These are phyloP conservation scores for Amphiprion ocellaris DNA, from an alignment of 2,113 vertebrate species.

Conservation along the genomic window DNA sequence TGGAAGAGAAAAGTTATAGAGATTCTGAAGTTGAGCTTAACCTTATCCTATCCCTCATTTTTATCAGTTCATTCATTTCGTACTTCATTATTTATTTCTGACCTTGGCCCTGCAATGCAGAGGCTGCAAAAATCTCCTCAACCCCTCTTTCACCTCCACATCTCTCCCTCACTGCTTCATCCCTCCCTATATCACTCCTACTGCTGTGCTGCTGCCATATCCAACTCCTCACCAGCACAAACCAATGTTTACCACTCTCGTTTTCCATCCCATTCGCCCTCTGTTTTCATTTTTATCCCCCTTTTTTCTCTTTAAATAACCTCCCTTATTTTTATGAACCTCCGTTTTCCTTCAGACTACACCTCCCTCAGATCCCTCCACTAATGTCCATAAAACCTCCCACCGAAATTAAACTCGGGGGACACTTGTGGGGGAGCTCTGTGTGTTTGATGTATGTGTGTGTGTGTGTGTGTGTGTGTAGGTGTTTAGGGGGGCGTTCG, in stretches of 20 bases:
- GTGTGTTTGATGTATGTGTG: constrained; percentile 27
- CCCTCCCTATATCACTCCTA: not conserved
- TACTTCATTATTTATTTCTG: constrained; percentile 65
- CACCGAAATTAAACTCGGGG: constrained; percentile 64
- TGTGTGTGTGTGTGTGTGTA: constrained; percentile 34
- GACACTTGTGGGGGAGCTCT: constrained; percentile 43
- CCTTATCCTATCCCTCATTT: no score
- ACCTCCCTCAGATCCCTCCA: constrained; percentile 28
- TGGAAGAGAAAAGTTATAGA: no score
- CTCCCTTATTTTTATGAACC: constrained; percentile 7
- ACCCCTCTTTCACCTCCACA: constrained; percentile 30
- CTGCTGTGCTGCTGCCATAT: not conserved
- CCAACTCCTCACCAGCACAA: not conserved
- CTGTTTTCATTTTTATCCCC: not conserved
- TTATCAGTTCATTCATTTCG: constrained; percentile 37
- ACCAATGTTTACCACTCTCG: not conserved
- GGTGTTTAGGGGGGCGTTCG: constrained; percentile 45
- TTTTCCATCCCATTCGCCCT: constrained; percentile 6
- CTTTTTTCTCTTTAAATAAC: not conserved
- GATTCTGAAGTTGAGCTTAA: no score
- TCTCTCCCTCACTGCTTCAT: constrained; percentile 1
- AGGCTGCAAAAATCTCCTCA: constrained; percentile 46
- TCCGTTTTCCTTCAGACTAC: not conserved
- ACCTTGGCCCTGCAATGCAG: constrained; percentile 65
- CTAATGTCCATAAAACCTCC: constrained; percentile 47